A percentile compares a stretch with the other conserved stretches of the same genome.
Conservation (phyloP, 2,113 vertebrate species). For the Phodopus roborovskii region DNA sequence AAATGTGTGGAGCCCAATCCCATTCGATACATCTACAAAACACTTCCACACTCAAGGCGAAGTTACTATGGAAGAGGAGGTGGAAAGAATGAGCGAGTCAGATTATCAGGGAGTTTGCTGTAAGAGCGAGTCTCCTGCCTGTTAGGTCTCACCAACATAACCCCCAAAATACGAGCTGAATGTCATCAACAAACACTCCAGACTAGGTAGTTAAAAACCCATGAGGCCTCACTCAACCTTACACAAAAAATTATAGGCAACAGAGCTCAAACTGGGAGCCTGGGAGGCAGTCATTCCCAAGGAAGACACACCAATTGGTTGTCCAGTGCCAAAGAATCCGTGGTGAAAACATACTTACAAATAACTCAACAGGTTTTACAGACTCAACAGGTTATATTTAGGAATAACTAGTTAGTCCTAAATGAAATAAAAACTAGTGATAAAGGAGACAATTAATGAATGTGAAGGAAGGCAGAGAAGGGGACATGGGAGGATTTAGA, state of each 20-base stretch:
- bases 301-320: background rate
- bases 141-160: background rate
- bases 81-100: background rate
- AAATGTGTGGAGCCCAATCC: background rate
- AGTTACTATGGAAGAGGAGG: background rate
- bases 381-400: background rate
- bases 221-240: background rate
- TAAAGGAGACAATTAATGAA: background rate
- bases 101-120: background rate
- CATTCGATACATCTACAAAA: background rate
- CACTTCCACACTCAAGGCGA: background rate
- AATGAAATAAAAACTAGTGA: background rate
- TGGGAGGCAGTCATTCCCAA: background rate
- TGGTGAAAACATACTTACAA: background rate
- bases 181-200: background rate
- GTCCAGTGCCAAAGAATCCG: too few relatives aligned
- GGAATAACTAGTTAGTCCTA: background rate
- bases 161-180: background rate
- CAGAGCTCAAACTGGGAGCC: too few relatives aligned
- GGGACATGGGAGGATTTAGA: background rate
- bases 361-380: background rate
- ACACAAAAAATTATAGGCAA: background rate
- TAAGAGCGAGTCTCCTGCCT: background rate
- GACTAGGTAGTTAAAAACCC: background rate
- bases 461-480: background rate